phyloP scores from a whole-genome alignment of 2,888 invertebrate genomes.

The Clistopyga incitator region DNA sequence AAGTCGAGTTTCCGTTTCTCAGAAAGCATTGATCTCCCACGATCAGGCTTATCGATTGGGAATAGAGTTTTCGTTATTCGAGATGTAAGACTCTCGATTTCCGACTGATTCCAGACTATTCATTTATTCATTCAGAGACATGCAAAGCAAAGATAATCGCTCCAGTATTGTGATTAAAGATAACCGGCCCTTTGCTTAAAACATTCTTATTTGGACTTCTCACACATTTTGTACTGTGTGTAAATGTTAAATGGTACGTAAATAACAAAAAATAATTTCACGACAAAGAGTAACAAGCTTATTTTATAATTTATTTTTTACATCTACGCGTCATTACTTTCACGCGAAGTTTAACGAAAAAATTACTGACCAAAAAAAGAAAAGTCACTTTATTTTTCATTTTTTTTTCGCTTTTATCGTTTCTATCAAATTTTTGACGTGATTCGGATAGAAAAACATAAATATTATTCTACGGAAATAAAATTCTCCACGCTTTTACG shows the following conservation, averaged over 20 bases:
- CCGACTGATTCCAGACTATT: constrained; percentile 6
- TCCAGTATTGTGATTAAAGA: not conserved
- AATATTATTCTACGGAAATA: no score
- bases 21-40: constrained; percentile 67
- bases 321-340: not conserved
- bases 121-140: constrained; percentile 8
- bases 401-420: no score
- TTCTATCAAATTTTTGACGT: no score
- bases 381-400: no score
- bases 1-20: constrained; percentile 72
- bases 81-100: not conserved
- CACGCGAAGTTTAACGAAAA: no score
- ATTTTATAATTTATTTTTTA: not conserved
- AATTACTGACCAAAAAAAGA: no score
- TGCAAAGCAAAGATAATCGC: not conserved
- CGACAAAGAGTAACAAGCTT: no score
- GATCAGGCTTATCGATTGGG: constrained; percentile 54
- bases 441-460: no score
- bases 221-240: not conserved
- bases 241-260: not conserved
- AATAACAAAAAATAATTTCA: not conserved
- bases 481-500: no score
- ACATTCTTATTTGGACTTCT: no score
- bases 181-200: not conserved
- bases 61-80: constrained; percentile 70